A percentile compares a stretch with the other conserved stretches of the same genome.
Evolutionary conservation across 2,113 vertebrate species (phyloP).

Genomic region (Apodemus speciosus): DNA sequence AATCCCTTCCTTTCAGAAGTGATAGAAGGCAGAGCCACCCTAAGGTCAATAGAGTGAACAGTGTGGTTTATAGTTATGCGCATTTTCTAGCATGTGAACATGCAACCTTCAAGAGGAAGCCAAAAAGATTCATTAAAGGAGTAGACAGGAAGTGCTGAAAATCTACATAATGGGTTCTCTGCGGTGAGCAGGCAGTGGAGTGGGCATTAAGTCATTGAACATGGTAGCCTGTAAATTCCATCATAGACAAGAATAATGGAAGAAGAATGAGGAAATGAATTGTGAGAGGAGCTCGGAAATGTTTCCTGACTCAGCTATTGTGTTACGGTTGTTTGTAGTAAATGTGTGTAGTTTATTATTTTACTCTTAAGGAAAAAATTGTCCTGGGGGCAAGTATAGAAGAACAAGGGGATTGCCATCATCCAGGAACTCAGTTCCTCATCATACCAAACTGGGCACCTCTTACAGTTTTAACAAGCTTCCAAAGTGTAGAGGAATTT

Average conservation of each 20-base stretch:
- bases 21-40: neutral
- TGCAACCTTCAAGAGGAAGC: neutral
- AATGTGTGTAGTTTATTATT: neutral
- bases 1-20: neutral
- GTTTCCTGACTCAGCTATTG: neutral
- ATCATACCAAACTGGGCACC: neutral
- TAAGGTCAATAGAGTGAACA: neutral
- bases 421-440: neutral
- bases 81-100: neutral
- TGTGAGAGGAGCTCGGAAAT: neutral
- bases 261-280: neutral
- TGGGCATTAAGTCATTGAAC: neutral
- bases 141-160: neutral
- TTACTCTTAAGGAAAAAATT: neutral
- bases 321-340: neutral
- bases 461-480: neutral
- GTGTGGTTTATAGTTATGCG: neutral
- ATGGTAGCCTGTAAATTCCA: too few relatives aligned
- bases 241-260: fast-evolving
- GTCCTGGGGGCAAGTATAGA: neutral
- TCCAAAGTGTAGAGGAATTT: too few relatives aligned
- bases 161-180: too few relatives aligned
- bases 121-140: neutral
- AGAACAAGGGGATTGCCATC: neutral
- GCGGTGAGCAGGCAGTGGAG: neutral